Base-by-base conservation (phyloP, 2,797 vertebrate genomes). In the Urosaurus nigricauda region DNA sequence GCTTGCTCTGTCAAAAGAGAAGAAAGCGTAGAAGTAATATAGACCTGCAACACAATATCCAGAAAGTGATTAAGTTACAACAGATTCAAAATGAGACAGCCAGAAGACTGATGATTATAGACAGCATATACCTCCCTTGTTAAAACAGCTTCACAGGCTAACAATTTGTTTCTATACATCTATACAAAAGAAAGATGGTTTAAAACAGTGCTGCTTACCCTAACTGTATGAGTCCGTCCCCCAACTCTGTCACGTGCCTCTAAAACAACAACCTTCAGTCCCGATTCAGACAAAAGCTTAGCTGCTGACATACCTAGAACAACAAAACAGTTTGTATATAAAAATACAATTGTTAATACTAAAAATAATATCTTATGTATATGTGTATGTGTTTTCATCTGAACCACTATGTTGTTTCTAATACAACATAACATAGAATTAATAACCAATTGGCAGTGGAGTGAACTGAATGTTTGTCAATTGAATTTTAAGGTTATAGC, bases 241-340 rank as follows among this genome's bases (percentile, higher is more conserved):
- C 97, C 97, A 88, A 98, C 97, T 94, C 97, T 95, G 91, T 97
- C 84, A 65, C 96, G 95, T 29, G 97, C 97, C 89, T 98, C 97
- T 73, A 98, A 95, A 85, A 98, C 97, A 89, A 97, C 93, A 93
- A 97, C 97, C 0, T 13, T 96, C 90, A 97, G 53, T 40, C 95
- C 96, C 94, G 95, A 92, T 90, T 97, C 96, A 37, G 89, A 91
- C 21, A 98, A 94, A 63, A 97, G 94, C 63, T 97, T 98, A 88
- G 97, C 97, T 14, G 97, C 97, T 0, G 97, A 96, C 91, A 98
- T 93, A 80, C 97, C 97, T 98, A 90, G 4, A 91, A 81, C n/a
- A 91, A 85, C 89, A 5, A 94, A 80, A 85, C 85, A 91, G 21
- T 17, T 2, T 26, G 60, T 70, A 26, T 71, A 47, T 5, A 53